These are phyloP conservation scores for Thunnus thynnus DNA, from an alignment of 2,113 vertebrate species.

Conservation along the genomic window DNA sequence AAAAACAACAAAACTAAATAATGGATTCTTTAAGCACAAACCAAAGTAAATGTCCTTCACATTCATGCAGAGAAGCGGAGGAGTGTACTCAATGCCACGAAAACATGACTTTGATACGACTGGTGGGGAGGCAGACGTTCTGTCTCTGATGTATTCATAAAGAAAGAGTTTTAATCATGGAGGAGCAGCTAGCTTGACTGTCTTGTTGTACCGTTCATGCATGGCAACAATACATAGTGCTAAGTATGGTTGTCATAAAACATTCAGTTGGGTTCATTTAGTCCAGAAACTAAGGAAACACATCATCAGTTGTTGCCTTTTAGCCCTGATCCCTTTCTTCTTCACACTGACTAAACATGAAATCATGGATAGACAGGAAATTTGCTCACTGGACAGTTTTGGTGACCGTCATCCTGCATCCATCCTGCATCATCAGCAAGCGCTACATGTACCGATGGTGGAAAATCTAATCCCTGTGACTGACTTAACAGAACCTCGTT, in stretches of 20 bases:
- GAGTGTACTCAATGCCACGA: background rate
- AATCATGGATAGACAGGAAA: background rate
- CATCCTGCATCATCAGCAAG: background rate
- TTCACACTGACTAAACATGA: background rate
- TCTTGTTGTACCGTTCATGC: background rate
- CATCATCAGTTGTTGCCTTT: too few relatives aligned
- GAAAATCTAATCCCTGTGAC: background rate
- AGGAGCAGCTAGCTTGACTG: background rate
- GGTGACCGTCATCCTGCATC: background rate
- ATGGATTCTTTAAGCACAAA: background rate
- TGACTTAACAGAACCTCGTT: background rate
- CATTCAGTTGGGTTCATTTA: too few relatives aligned
- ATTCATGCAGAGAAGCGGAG: background rate
- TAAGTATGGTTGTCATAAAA: too few relatives aligned
- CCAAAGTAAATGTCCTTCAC: conserved; percentile 9
- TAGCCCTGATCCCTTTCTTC: background rate
- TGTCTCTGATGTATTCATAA: too few relatives aligned
- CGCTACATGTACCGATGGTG: background rate
- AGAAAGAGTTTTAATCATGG: background rate
- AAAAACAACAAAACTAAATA: background rate
- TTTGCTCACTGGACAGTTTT: too few relatives aligned
- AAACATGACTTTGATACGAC: conserved; percentile 2
- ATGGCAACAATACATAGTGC: background rate
- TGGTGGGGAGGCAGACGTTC: background rate
- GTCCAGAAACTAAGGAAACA: too few relatives aligned